Evolutionary conservation across 2,797 vertebrate genomes (phyloP).

Genomic region (Holocentrus rufus): DNA sequence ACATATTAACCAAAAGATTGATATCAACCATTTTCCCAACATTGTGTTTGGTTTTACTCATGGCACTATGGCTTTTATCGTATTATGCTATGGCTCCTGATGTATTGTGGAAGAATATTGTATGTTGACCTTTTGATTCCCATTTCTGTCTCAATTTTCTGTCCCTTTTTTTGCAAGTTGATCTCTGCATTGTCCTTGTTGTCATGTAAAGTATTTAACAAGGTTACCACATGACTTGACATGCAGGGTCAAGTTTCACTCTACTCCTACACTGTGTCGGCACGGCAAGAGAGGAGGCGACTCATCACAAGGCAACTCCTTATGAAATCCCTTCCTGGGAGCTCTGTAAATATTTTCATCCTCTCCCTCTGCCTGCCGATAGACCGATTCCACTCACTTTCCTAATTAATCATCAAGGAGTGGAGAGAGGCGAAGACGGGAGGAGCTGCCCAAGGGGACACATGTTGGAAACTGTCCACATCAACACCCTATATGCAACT

Average conservation of each 20-base stretch:
- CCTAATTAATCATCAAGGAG: slow-evolving; percentile 79
- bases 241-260: slow-evolving; percentile 57
- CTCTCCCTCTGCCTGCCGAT: slow-evolving; percentile 70
- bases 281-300: slow-evolving; percentile 57
- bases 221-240: slow-evolving; percentile 30
- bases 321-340: slow-evolving; percentile 79
- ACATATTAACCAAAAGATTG: slow-evolving; percentile 60
- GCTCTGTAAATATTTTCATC: slow-evolving; percentile 82
- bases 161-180: not conserved
- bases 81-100: slow-evolving; percentile 20
- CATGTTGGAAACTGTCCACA: slow-evolving; percentile 65
- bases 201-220: slow-evolving; percentile 25
- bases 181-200: slow-evolving; percentile 5
- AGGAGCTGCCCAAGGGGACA: slow-evolving; percentile 65
- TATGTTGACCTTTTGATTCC: slow-evolving; percentile 18
- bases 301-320: slow-evolving; percentile 62
- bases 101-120: slow-evolving; percentile 1
- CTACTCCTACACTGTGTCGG: slow-evolving; percentile 59
- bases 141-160: slow-evolving; percentile 22
- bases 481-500: slow-evolving; percentile 52
- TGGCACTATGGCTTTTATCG: slow-evolving; percentile 35
- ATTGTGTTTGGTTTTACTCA: slow-evolving; percentile 21
- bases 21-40: slow-evolving; percentile 50
- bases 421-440: slow-evolving; percentile 53
- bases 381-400: slow-evolving; percentile 70